Percentiles rank a stretch among this genome's conserved stretches.
Conservation (phyloP, 2,888 invertebrate species). For the Drosophila merina region DNA sequence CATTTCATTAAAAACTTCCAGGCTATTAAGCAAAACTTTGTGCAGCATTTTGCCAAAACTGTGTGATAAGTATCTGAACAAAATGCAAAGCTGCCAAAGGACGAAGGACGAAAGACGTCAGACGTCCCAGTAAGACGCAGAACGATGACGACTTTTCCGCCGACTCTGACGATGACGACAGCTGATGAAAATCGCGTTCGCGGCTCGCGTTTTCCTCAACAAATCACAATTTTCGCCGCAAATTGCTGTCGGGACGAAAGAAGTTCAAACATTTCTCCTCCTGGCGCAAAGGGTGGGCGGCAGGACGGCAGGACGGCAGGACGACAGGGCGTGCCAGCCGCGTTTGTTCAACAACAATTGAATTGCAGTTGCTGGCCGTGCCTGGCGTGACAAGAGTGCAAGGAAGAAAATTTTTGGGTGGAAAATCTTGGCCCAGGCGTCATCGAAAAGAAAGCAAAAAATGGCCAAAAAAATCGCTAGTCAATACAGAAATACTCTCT, state of each 20-base stretch:
- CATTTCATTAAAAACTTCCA: conserved; percentile 79
- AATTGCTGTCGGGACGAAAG: conserved; percentile 72
- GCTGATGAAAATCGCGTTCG: conserved; percentile 76
- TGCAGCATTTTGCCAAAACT: conserved; percentile 79
- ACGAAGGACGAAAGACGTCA: conserved; percentile 25
- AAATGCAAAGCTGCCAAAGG: conserved; percentile 79
- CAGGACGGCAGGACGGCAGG: too few relatives aligned
- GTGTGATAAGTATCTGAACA: conserved; percentile 79
- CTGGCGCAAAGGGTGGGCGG: conserved; percentile 2
- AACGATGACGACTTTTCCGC: conserved; percentile 22
- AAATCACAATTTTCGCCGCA: conserved; percentile 79
- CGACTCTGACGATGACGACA: conserved; percentile 56
- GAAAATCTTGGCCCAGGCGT: conserved; percentile 12
- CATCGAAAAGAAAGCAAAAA: conserved; percentile 38
- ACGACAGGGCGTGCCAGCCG: neutral
- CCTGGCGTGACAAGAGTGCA: conserved; percentile 75
- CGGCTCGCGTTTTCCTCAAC: conserved; percentile 56
- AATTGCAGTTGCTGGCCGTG: conserved; percentile 77
- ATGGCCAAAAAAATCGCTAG: neutral
- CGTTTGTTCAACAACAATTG: conserved; percentile 67
- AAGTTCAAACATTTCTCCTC: conserved; percentile 68
- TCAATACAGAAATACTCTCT: conserved; percentile 10
- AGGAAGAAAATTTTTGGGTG: conserved; percentile 44
- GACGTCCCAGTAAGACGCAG: conserved; percentile 53
- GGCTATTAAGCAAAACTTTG: conserved; percentile 80